Conservation (phyloP, 1,140 invertebrate genomes). For the Melitaea cinxia region DNA sequence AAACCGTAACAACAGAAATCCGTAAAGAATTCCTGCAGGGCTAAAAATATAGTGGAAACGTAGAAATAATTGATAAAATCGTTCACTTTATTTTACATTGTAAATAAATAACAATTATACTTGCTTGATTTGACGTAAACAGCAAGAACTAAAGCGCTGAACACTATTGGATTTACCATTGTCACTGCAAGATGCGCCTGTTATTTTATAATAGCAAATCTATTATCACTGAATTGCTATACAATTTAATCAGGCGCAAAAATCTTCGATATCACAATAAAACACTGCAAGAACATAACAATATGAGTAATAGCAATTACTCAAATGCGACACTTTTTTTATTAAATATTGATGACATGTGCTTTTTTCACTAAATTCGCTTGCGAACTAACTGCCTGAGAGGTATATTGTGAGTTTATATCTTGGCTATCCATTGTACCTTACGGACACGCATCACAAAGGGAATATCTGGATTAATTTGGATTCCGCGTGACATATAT, state of each 20-base stretch:
- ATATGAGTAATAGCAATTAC: background rate
- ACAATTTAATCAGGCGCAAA: slow-evolving; percentile 7
- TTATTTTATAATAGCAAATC: slow-evolving; percentile 5
- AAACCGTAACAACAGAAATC: no score
- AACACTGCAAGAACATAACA: background rate
- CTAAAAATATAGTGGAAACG: no score
- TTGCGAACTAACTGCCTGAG: slow-evolving; percentile 35
- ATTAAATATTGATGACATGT: background rate
- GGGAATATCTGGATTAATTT: slow-evolving; percentile 58
- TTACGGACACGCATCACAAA: slow-evolving; percentile 43
- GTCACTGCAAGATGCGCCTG: slow-evolving; percentile 23
- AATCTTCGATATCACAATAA: background rate
- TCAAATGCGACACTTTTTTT: background rate
- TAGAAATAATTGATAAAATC: no score
- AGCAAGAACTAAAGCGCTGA: slow-evolving; percentile 19
- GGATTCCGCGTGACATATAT: slow-evolving; percentile 36
- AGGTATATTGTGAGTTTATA: slow-evolving; percentile 44
- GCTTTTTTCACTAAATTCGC: background rate
- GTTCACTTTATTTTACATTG: background rate
- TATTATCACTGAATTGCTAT: slow-evolving; percentile 8
- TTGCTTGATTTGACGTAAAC: slow-evolving; percentile 30
- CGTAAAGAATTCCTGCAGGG: no score
- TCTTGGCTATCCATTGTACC: slow-evolving; percentile 40
- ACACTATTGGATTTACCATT: slow-evolving; percentile 9
- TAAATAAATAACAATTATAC: slow-evolving; percentile 11